Evolutionary conservation across 2,113 vertebrate species (phyloP).

Genomic region (Bufo bufo): DNA sequence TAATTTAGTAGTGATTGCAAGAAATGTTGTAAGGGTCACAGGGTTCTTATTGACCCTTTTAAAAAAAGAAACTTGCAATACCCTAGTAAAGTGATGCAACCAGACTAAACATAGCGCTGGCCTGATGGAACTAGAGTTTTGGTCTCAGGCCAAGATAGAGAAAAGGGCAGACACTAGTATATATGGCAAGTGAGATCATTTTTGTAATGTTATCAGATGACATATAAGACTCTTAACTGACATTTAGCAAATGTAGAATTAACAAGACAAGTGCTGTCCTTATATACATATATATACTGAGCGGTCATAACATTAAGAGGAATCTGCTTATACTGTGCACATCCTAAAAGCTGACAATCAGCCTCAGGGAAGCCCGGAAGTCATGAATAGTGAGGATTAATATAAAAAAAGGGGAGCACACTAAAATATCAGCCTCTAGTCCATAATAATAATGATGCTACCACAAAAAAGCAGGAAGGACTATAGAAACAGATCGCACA

Average conservation of each 20-base stretch:
- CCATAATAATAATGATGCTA: too few relatives aligned
- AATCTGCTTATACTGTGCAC: too few relatives aligned
- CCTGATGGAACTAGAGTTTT: background rate
- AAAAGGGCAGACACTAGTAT: constrained; percentile 27
- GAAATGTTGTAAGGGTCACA: background rate
- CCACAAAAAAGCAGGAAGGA: too few relatives aligned
- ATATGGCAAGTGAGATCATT: background rate
- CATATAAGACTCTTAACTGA: background rate
- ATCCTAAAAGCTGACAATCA: too few relatives aligned
- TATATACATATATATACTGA: background rate
- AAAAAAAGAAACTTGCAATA: background rate
- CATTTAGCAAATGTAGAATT: constrained; percentile 21
- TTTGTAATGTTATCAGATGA: constrained; percentile 33
- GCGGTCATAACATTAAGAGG: too few relatives aligned
- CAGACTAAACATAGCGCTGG: background rate
- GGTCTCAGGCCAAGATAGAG: constrained; percentile 23
- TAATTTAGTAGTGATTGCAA: background rate
- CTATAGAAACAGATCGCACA: too few relatives aligned
- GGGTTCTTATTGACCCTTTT: background rate
- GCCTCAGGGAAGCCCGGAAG: too few relatives aligned
- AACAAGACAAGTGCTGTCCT: background rate
- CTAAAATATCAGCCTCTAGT: too few relatives aligned
- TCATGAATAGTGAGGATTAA: too few relatives aligned
- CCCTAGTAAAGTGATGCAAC: constrained; percentile 23
- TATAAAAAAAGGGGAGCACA: too few relatives aligned